Evolutionary conservation across 2,113 vertebrate species (phyloP).

Genomic region (Alethe diademata): DNA sequence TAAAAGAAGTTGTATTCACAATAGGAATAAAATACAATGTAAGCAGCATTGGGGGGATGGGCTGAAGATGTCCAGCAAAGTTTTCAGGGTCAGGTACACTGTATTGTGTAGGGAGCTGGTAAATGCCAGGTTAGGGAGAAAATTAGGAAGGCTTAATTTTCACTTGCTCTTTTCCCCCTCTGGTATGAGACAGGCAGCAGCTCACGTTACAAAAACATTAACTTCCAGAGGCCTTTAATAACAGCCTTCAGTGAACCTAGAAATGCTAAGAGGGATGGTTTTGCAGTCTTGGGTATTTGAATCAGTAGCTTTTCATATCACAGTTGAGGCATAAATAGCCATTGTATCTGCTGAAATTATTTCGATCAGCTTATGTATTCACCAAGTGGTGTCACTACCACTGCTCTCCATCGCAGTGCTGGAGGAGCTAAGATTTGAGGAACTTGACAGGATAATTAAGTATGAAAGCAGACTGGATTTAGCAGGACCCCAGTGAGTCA

Average conservation of each 20-base stretch:
- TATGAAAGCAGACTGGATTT: constrained; percentile 74
- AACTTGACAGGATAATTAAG: constrained; percentile 75
- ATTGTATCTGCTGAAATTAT: constrained; percentile 56
- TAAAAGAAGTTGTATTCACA: neutral
- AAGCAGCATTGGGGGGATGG: neutral
- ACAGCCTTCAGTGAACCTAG: constrained; percentile 14
- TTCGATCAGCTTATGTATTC: constrained; percentile 45
- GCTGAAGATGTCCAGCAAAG: neutral
- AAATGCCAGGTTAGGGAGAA: neutral
- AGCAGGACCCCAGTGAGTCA: constrained; percentile 69
- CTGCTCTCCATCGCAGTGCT: constrained; percentile 20
- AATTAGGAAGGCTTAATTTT: neutral
- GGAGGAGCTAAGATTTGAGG: constrained; percentile 41
- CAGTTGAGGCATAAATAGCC: constrained; percentile 24
- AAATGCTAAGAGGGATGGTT: constrained; percentile 18
- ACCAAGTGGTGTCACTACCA: constrained; percentile 55
- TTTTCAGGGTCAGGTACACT: neutral
- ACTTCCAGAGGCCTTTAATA: constrained; percentile 42
- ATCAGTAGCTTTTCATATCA: constrained; percentile 44
- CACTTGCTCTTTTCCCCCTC: neutral
- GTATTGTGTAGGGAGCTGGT: neutral
- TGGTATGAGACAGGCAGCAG: neutral
- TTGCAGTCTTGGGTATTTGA: constrained; percentile 35
- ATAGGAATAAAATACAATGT: neutral
- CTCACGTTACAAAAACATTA: neutral